A percentile compares a stretch with the other conserved stretches of the same genome.
These are phyloP conservation scores for Lemur catta DNA, from an alignment of 2,797 vertebrate species.

Conservation along the genomic window DNA sequence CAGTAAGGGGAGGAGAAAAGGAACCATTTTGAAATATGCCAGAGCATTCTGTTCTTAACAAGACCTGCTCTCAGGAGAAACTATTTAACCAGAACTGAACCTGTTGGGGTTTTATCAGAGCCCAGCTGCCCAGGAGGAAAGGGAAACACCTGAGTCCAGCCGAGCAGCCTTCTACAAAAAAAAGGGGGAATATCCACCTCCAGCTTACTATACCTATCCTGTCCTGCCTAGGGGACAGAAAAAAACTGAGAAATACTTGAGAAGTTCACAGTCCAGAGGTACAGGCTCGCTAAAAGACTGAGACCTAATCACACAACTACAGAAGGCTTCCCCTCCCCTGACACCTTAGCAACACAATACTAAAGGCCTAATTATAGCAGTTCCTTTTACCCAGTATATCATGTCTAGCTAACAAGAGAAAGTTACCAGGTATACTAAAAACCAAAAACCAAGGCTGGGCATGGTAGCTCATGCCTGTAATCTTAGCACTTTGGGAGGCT, in stretches of 20 bases:
- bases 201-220: background rate
- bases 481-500: too few species aligned
- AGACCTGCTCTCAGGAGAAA: background rate
- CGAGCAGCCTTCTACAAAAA: background rate
- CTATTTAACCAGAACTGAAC: background rate
- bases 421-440: background rate
- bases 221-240: background rate
- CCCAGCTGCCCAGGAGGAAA: background rate
- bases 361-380: background rate
- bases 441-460: background rate
- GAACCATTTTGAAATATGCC: background rate
- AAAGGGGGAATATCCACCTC: background rate
- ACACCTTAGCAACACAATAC: background rate
- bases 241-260: background rate
- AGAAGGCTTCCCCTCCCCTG: background rate
- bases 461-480: too few species aligned
- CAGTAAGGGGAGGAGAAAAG: background rate
- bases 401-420: background rate
- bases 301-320: background rate
- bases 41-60: background rate
- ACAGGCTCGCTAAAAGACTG: background rate
- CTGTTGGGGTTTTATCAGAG: background rate
- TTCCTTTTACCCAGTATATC: background rate
- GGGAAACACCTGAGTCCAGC: background rate
- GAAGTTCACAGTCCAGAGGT: background rate